phyloP scores from a whole-genome alignment of 2,113 vertebrate genomes.

The Brachypodius melanocephalos region DNA sequence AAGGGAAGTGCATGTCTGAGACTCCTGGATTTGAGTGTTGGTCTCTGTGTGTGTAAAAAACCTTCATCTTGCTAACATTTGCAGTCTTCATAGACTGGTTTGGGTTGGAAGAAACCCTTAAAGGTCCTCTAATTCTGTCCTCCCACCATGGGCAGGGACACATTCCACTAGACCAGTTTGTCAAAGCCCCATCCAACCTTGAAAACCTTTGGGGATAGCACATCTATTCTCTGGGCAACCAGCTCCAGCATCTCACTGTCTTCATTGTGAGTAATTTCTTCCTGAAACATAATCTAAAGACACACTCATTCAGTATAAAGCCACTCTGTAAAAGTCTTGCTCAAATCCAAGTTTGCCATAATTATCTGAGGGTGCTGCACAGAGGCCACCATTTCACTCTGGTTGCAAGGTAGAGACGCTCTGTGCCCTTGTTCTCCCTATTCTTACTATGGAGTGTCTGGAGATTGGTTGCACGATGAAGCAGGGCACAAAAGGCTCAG shows the following conservation, averaged over 20 bases:
- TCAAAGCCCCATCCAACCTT: background rate
- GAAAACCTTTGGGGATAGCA: background rate
- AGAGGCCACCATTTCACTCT: background rate
- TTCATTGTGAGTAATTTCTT: background rate
- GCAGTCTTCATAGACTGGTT: background rate
- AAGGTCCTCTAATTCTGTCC: background rate
- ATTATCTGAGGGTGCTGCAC: fast-evolving
- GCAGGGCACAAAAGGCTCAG: background rate
- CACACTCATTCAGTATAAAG: too few relatives aligned
- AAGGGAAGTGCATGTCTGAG: background rate
- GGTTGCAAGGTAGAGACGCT: background rate
- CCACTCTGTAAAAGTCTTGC: background rate
- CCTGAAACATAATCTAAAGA: background rate
- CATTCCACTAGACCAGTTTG: fast-evolving
- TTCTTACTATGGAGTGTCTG: background rate
- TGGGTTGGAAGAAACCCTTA: background rate
- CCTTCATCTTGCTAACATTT: background rate
- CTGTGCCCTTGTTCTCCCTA: background rate
- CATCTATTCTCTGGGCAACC: background rate
- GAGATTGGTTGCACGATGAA: background rate
- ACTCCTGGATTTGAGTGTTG: background rate
- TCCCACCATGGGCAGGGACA: background rate
- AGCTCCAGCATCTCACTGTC: background rate
- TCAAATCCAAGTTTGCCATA: background rate
- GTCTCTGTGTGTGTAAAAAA: background rate